Base-by-base conservation (phyloP, 2,888 invertebrate genomes). In the Sipunculus nudus region DNA sequence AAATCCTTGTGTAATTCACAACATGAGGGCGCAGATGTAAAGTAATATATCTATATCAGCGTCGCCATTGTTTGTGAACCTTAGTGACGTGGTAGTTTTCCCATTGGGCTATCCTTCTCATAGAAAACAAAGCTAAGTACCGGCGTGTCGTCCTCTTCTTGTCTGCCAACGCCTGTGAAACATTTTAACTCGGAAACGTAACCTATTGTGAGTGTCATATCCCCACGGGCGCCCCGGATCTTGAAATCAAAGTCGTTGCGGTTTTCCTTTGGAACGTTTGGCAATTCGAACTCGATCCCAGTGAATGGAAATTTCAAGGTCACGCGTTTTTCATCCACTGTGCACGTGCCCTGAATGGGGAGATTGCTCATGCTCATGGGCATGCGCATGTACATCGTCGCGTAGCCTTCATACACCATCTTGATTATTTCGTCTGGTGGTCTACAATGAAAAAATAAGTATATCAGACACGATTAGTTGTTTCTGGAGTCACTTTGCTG, bases 341-440 rank as follows among this genome's bases (percentile, higher is more conserved):
- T 53, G 46, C 68, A 68, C n/a, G 64, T 46, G 4, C 68, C 67
- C 45, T 61, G 56, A 45, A 67, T 64, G 48, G 68, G 68, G 6
- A 68, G 64, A 4, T 62, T 61, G 8, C 68, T 65, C 19, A 59
- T 61, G 38, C 65, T 65, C 70, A 70, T 70, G 28, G 70, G 70
- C 70, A 70, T 70, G 45, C 67, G 59, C 70, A 70, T 68, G 68
- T 63, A 70, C 70, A 70, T 70, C 5, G 70, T 70, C n/a, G 70
- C 70, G 53, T 62, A 68, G 10, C 70, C 70, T n/a, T 63, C 63
- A 6, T 53, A 28, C 35, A 46, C 28, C 46, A 28, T 41, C 46
- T 46, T 52, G 39, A n/a, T n/a, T n/a, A n/a, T n/a, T n/a, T n/a
- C n/a, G n/a, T n/a, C n/a, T n/a, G n/a, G n/a, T n/a, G n/a, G n/a